A percentile compares a stretch with the other conserved stretches of the same genome.
Evolutionary conservation across 2,888 invertebrate species (phyloP).

Genomic region (Dioctria linearis): DNA sequence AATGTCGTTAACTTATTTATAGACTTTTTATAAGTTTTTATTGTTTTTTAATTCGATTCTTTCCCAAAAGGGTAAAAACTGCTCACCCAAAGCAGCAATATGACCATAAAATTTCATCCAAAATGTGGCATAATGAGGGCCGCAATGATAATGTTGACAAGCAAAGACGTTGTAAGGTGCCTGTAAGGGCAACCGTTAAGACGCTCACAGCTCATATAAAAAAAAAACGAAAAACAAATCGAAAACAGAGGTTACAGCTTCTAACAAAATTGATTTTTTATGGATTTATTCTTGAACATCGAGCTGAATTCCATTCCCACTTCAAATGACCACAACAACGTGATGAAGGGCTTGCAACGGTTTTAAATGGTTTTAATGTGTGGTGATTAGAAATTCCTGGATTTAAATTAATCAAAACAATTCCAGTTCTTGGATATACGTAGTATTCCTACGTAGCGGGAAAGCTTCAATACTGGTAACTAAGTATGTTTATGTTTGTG

Average conservation of each 20-base stretch:
- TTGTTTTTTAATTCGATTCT: conserved; percentile 46
- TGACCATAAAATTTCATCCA: conserved; percentile 27
- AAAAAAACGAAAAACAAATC: not conserved
- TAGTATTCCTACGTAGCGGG: too few species aligned
- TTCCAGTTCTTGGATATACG: not conserved
- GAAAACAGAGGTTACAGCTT: conserved; percentile 26
- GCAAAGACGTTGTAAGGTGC: conserved; percentile 44
- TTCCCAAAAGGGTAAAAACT: conserved; percentile 24
- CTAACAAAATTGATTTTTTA: conserved; percentile 47
- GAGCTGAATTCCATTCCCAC: conserved; percentile 9
- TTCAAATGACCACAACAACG: conserved; percentile 7
- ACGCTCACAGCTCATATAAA: conserved; percentile 8
- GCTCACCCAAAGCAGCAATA: not conserved
- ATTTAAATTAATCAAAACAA: not conserved
- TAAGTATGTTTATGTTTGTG: too few species aligned
- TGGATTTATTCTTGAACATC: conserved; percentile 24
- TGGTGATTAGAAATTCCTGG: not conserved
- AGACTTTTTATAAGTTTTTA: conserved; percentile 46
- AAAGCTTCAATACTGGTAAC: too few species aligned
- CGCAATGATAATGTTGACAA: conserved; percentile 48
- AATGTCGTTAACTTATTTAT: conserved; percentile 51
- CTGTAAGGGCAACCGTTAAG: conserved; percentile 27
- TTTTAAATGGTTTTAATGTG: not conserved
- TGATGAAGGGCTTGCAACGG: conserved; percentile 20
- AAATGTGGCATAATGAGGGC: conserved; percentile 21